A percentile compares a stretch with the other conserved stretches of the same genome.
Conservation (phyloP, 2,888 invertebrate species). For the Muschampia plurimacula region DNA sequence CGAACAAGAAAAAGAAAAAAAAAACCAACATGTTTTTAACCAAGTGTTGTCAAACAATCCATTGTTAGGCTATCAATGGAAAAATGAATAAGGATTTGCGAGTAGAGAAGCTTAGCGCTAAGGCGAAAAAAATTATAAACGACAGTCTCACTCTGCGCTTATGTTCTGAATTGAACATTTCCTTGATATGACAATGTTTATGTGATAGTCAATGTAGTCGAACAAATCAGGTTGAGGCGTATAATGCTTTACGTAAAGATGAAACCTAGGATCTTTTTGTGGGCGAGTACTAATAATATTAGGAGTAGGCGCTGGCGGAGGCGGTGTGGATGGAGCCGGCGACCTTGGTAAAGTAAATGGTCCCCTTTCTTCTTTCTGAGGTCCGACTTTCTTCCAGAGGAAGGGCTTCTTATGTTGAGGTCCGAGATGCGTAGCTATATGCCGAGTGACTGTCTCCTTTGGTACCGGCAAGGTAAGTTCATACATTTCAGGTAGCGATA, state of each 20-base stretch:
- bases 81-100: constrained; percentile 48
- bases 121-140: constrained; percentile 41
- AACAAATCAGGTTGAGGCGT: constrained; percentile 74
- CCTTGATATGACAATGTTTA: constrained; percentile 66
- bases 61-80: constrained; percentile 55
- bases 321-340: constrained; percentile 44
- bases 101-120: constrained; percentile 25
- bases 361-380: constrained; percentile 59
- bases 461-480: constrained; percentile 63
- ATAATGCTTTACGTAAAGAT: constrained; percentile 74
- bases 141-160: constrained; percentile 48
- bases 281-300: constrained; percentile 43
- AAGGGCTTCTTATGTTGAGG: constrained; percentile 71
- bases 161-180: constrained; percentile 69
- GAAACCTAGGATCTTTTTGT: constrained; percentile 71
- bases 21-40: constrained; percentile 57
- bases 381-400: constrained; percentile 68
- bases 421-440: constrained; percentile 65
- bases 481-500: constrained; percentile 81
- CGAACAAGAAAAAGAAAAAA: constrained; percentile 77
- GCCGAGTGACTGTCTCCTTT: constrained; percentile 56
- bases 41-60: constrained; percentile 67
- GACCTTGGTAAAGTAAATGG: constrained; percentile 62
- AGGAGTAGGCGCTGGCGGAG: constrained; percentile 59
- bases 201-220: constrained; percentile 74